phyloP scores from a whole-genome alignment of 2,113 vertebrate genomes.

The Daboia siamensis region DNA sequence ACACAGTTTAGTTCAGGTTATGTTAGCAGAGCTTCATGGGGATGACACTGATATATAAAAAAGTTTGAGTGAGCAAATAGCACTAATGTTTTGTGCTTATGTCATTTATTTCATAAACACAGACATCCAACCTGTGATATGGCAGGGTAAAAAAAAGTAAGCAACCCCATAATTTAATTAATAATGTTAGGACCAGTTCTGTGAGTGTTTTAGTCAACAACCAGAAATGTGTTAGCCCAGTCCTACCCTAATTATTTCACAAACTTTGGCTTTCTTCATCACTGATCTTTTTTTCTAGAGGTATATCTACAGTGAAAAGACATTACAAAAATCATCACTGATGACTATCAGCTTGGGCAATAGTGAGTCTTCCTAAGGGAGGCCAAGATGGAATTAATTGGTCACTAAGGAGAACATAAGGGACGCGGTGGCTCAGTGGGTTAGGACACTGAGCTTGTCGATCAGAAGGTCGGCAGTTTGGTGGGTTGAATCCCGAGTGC shows the following conservation, averaged over 20 bases:
- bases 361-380: background rate
- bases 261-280: background rate
- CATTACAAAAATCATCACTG: background rate
- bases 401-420: background rate
- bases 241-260: background rate
- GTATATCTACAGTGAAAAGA: background rate
- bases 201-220: background rate
- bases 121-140: background rate
- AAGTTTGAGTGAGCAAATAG: background rate
- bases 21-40: background rate
- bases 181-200: background rate
- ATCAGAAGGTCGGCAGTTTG: too few relatives aligned
- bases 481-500: too few relatives aligned
- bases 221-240: background rate
- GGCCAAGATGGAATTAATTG: too few relatives aligned
- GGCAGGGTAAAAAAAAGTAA: background rate
- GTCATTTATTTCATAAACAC: background rate
- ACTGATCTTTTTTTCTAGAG: background rate
- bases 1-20: too few relatives aligned
- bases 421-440: too few relatives aligned
- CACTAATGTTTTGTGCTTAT: background rate
- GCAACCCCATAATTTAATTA: background rate
- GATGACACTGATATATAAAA: background rate
- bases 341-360: background rate
- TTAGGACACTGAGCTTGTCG: too few relatives aligned